Percentiles rank a stretch among this genome's conserved stretches.
These are phyloP conservation scores for Aphelenchoides bicaudatus DNA, from an alignment of 2,888 invertebrate genomes.

Conservation along the genomic window DNA sequence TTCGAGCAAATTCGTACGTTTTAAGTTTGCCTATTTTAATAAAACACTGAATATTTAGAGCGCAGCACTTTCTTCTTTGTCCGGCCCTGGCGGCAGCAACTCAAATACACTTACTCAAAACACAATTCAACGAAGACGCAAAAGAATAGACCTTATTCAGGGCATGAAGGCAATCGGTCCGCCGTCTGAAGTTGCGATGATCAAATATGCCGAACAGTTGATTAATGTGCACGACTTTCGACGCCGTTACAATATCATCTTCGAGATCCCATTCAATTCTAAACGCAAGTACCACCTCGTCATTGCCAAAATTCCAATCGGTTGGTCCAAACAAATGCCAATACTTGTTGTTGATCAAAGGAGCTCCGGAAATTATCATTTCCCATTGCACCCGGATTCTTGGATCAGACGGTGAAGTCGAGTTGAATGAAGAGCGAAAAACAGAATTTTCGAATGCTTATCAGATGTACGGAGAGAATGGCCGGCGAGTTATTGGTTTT, in stretches of 20 bases:
- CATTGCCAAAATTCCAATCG: slow-evolving; percentile 24
- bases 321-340: slow-evolving; percentile 2
- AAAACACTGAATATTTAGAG: too few relatives aligned
- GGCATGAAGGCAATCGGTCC: slow-evolving; percentile 26
- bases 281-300: slow-evolving; percentile 36
- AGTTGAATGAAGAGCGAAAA: neutral
- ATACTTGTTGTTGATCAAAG: slow-evolving; percentile 31
- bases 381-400: slow-evolving; percentile 17
- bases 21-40: neutral
- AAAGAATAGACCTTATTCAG: slow-evolving; percentile 19
- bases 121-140: slow-evolving; percentile 11
- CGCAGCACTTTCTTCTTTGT: neutral
- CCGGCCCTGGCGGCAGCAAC: too few relatives aligned
- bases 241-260: slow-evolving; percentile 47
- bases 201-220: slow-evolving; percentile 34
- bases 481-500: slow-evolving; percentile 34
- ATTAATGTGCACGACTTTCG: slow-evolving; percentile 22
- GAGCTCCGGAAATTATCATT: slow-evolving; percentile 29
- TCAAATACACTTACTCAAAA: neutral
- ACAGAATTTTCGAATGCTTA: slow-evolving; percentile 26
- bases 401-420: slow-evolving; percentile 17
- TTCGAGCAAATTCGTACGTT: neutral
- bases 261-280: slow-evolving; percentile 34
- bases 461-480: slow-evolving; percentile 27
- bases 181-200: slow-evolving; percentile 34